Percentiles rank a stretch among this genome's conserved stretches.
Evolutionary conservation across 2,797 vertebrate genomes (phyloP).

Genomic region (Oceanodroma leucorhoa): DNA sequence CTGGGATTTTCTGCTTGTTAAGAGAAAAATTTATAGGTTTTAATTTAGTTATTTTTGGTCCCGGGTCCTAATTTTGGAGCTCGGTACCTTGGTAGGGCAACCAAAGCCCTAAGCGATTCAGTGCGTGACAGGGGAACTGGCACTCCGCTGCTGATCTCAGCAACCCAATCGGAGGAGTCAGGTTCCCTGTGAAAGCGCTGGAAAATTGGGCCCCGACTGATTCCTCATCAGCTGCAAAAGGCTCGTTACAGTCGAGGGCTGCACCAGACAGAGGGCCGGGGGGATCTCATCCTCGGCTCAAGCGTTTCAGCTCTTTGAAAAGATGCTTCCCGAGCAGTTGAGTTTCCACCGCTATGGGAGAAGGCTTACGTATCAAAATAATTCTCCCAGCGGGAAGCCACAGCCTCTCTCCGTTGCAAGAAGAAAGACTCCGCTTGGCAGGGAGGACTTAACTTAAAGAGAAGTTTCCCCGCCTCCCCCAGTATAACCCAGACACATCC

Average conservation of each 20-base stretch:
- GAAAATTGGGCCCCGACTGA: background rate
- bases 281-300: background rate
- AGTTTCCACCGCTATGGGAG: background rate
- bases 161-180: fast-evolving
- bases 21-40: constrained; percentile 46
- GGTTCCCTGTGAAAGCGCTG: background rate
- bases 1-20: constrained; percentile 43
- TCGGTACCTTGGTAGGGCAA: constrained; percentile 29
- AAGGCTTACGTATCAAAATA: background rate
- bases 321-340: background rate
- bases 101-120: background rate
- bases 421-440: background rate
- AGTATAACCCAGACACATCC: background rate
- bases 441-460: background rate
- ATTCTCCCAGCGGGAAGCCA: background rate
- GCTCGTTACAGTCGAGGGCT: background rate
- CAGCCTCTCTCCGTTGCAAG: background rate
- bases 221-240: background rate
- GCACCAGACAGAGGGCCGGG: background rate
- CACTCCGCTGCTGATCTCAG: background rate
- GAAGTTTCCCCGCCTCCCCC: background rate
- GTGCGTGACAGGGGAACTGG: background rate
- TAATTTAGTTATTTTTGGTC: constrained; percentile 49
- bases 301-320: background rate
- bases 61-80: constrained; percentile 52